Percentiles rank a stretch among this genome's conserved stretches.
Evolutionary conservation across 2,113 vertebrate species (phyloP).

Genomic region (Pelmatolapia mariae): DNA sequence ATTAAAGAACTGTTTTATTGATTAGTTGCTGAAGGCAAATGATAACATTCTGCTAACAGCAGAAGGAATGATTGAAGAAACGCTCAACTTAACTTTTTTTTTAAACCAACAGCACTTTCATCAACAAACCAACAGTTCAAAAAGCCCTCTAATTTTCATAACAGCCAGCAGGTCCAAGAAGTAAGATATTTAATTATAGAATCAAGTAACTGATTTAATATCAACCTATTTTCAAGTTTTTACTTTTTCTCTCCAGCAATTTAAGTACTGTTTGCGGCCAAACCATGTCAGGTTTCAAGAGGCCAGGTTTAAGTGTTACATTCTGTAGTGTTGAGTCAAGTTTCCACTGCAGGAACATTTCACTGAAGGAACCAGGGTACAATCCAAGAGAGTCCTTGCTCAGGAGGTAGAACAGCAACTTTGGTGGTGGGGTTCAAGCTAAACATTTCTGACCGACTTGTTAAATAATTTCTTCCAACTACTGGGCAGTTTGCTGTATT

Average conservation of each 20-base stretch:
- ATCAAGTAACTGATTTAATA: neutral
- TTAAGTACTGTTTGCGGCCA: neutral
- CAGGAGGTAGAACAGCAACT: neutral
- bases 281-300: neutral
- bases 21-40: constrained; percentile 69
- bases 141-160: constrained; percentile 2
- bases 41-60: constrained; percentile 62
- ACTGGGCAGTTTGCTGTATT: neutral
- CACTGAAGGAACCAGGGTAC: neutral
- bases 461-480: neutral
- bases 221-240: neutral
- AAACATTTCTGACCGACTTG: neutral
- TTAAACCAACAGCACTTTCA: constrained; percentile 17
- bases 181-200: neutral
- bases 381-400: neutral
- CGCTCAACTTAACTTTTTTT: constrained; percentile 47
- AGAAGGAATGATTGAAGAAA: constrained; percentile 72
- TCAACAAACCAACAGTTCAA: constrained; percentile 24
- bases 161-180: neutral
- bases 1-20: constrained; percentile 71
- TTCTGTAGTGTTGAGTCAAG: constrained; percentile 11
- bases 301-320: neutral
- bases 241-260: neutral
- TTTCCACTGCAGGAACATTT: neutral
- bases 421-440: neutral